A percentile compares a stretch with the other conserved stretches of the same genome.
phyloP scores from a whole-genome alignment of 2,888 invertebrate species.

The Drosophila atripex region DNA sequence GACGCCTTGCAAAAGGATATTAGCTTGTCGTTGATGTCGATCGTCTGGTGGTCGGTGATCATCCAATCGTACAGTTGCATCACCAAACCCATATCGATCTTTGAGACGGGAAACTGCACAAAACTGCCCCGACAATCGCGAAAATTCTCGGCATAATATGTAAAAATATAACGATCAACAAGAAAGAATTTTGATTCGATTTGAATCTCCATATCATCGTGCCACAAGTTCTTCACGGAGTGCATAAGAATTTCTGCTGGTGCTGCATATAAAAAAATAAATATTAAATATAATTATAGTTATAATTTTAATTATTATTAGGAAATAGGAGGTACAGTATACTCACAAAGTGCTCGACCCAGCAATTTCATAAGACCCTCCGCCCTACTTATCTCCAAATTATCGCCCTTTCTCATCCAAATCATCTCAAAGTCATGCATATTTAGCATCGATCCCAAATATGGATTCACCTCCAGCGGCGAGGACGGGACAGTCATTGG shows the following conservation, averaged over 20 bases:
- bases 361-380: not conserved
- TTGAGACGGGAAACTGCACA: constrained; percentile 37
- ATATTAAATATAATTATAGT: no score
- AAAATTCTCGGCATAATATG: constrained; percentile 9
- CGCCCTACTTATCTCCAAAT: not conserved
- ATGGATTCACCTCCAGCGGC: not conserved
- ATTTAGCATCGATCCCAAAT: not conserved
- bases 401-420: not conserved
- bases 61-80: constrained; percentile 45
- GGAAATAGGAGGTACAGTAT: no score
- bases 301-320: no score
- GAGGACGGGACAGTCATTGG: not conserved
- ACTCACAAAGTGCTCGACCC: not conserved
- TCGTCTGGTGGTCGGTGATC: not conserved
- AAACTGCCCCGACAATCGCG: rapidly evolving
- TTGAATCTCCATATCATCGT: constrained; percentile 39
- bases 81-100: constrained; percentile 13
- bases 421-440: not conserved
- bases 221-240: constrained; percentile 19
- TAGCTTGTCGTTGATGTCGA: not conserved
- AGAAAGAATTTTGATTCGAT: constrained; percentile 20
- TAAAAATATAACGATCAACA: constrained; percentile 42
- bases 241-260: constrained; percentile 4
- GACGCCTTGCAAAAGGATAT: constrained; percentile 16
- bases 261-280: constrained; percentile 4